Conservation (phyloP, 2,797 vertebrate species). For the Labeo calbasu region DNA sequence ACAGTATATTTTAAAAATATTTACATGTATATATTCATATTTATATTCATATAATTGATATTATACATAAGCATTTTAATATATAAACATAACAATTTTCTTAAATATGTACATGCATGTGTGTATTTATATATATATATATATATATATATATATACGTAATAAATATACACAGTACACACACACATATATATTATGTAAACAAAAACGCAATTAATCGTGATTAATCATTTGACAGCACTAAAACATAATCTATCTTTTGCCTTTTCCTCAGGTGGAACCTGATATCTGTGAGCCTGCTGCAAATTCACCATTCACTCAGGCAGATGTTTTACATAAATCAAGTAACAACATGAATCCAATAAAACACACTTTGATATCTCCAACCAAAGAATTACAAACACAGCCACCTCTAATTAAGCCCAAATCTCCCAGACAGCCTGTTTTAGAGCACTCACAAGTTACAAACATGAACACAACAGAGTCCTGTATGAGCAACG, state of each 20-base stretch:
- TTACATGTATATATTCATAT: too few species aligned
- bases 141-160: too few species aligned
- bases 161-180: too few species aligned
- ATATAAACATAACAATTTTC: too few species aligned
- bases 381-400: neutral
- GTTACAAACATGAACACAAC: slow-evolving; percentile 26
- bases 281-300: neutral
- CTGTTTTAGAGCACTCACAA: neutral
- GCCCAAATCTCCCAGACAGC: neutral
- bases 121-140: too few species aligned
- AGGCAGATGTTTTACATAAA: slow-evolving; percentile 2
- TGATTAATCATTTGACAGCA: too few species aligned
- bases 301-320: slow-evolving; percentile 1
- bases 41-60: too few species aligned
- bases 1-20: too few species aligned
- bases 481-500: neutral
- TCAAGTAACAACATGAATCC: slow-evolving; percentile 4
- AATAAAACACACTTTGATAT: slow-evolving; percentile 6
- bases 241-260: neutral
- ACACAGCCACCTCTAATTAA: slow-evolving; percentile 8
- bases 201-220: too few species aligned
- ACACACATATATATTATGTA: too few species aligned
- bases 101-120: too few species aligned
- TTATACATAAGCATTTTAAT: too few species aligned
- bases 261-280: slow-evolving; percentile 8